A percentile compares a stretch with the other conserved stretches of the same genome.
Evolutionary conservation across 2,113 vertebrate genomes (phyloP).

Genomic region (Machaerirhynchus nigripectus): DNA sequence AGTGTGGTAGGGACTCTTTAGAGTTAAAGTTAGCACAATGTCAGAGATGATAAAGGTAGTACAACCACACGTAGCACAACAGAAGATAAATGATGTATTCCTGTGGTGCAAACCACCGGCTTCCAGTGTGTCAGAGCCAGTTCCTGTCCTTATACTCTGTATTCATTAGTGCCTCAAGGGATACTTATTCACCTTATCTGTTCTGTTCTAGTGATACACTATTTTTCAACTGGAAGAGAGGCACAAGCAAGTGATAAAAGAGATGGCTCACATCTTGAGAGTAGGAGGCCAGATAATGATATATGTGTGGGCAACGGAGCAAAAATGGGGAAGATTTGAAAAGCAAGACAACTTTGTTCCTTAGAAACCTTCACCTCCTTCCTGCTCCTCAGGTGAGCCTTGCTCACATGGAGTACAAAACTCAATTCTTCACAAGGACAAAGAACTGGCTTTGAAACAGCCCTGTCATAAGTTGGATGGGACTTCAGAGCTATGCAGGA

Average conservation of each 20-base stretch:
- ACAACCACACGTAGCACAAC: not conserved
- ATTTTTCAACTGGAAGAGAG: slow-evolving; percentile 78
- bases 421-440: slow-evolving; percentile 24
- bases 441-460: slow-evolving; percentile 18
- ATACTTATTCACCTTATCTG: slow-evolving; percentile 1
- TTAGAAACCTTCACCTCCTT: slow-evolving; percentile 74
- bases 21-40: not conserved
- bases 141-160: not conserved
- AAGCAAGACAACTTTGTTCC: slow-evolving; percentile 83
- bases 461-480: not conserved
- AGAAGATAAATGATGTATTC: slow-evolving; percentile 19
- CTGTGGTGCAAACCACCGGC: not conserved
- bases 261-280: slow-evolving; percentile 78
- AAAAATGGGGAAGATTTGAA: slow-evolving; percentile 79
- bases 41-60: not conserved
- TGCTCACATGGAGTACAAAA: not conserved
- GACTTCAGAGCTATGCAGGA: slow-evolving; percentile 70
- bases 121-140: not conserved
- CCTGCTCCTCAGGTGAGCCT: not conserved
- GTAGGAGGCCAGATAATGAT: slow-evolving; percentile 85
- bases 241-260: slow-evolving; percentile 73
- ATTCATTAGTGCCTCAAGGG: slow-evolving; percentile 6
- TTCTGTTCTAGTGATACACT: slow-evolving; percentile 72
- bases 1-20: not conserved
- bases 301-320: slow-evolving; percentile 86